These are phyloP conservation scores for Leptodactylus fallax DNA, from an alignment of 2,797 vertebrate species.

Conservation along the genomic window DNA sequence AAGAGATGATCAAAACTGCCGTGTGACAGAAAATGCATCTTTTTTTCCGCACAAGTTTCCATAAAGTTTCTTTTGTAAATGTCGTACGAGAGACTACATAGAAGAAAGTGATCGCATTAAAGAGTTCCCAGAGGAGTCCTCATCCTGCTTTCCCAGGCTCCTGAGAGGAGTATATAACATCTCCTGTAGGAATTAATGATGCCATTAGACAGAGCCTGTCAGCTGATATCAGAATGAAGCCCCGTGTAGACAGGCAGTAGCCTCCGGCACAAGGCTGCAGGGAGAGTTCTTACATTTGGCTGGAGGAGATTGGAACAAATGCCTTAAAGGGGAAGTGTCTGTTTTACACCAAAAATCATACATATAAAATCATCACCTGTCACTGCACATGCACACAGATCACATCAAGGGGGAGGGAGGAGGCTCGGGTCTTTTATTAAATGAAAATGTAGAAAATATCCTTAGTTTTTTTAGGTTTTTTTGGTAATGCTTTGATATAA, in stretches of 20 bases:
- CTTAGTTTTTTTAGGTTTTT: no score
- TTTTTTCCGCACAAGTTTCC: no score
- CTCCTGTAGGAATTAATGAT: neutral
- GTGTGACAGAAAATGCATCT: no score
- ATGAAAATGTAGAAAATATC: no score
- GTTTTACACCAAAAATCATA: neutral
- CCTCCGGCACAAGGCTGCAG: conserved; percentile 21
- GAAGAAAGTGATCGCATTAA: neutral
- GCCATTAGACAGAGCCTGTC: neutral
- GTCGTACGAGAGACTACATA: no score
- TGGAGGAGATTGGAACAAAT: conserved; percentile 13
- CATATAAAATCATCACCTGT: neutral
- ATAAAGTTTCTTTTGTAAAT: no score
- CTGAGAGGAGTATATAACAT: neutral
- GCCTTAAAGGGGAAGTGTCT: conserved; percentile 43
- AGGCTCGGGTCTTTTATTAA: no score
- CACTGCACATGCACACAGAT: neutral
- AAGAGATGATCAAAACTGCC: no score
- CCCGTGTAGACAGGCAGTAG: neutral
- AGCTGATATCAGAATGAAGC: neutral
- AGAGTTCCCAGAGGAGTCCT: neutral
- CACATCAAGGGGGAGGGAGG: neutral
- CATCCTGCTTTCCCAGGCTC: neutral
- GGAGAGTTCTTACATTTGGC: neutral
- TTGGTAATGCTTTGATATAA: no score